These are phyloP conservation scores for Euleptes europaea DNA, from an alignment of 2,113 vertebrate genomes.

Conservation along the genomic window DNA sequence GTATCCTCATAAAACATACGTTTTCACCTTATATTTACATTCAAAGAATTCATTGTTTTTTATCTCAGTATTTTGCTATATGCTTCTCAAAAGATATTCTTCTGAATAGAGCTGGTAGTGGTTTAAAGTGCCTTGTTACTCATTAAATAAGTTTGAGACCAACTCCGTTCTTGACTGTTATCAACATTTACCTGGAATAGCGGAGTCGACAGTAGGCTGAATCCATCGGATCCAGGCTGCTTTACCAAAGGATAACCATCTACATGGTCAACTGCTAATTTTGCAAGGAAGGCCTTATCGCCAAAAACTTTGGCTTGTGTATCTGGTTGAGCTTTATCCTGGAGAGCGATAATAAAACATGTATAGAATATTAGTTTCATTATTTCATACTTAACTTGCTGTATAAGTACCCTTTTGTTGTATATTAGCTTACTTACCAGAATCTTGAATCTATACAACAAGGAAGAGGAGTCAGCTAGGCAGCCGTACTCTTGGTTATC, in stretches of 20 bases:
- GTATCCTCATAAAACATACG: not conserved
- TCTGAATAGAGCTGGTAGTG: not conserved
- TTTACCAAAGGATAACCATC: constrained; percentile 68
- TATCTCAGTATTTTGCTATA: not conserved
- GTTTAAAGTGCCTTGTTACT: not conserved
- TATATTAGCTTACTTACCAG: constrained; percentile 63
- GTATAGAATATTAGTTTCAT: not conserved
- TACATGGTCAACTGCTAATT: constrained; percentile 66
- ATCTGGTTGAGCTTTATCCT: constrained; percentile 82
- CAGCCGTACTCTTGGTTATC: constrained; percentile 75
- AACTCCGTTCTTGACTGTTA: not conserved
- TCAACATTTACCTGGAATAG: constrained; percentile 73
- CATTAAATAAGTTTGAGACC: not conserved
- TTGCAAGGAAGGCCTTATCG: constrained; percentile 72
- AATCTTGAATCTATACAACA: constrained; percentile 80
- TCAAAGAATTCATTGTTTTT: not conserved
- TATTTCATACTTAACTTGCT: not conserved
- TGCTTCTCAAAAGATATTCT: not conserved
- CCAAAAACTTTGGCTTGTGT: constrained; percentile 73
- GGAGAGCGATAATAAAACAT: not conserved
- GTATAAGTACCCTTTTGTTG: not conserved
- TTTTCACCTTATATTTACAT: not conserved
- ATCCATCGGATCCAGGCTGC: constrained; percentile 75
- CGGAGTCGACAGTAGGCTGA: constrained; percentile 72
- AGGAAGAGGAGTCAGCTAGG: constrained; percentile 76